Evolutionary conservation across 2,113 vertebrate species (phyloP), one percentile per base, ranked within the genome.

Genomic region (Choloepus hoffmanni): DNA sequence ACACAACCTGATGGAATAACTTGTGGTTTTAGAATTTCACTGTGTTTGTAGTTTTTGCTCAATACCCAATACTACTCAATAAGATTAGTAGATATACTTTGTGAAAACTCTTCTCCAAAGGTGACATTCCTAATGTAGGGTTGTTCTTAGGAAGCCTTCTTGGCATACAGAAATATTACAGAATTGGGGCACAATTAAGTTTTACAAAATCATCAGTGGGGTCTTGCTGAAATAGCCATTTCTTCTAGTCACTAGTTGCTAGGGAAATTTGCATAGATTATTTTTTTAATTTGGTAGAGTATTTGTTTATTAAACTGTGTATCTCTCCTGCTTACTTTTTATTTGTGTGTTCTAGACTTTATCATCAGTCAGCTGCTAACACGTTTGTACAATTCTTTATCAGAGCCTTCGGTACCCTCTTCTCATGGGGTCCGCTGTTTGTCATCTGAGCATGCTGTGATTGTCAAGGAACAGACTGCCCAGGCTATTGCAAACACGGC

Each of bases 401-500:
- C 97, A 98, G 98, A 98, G 23, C 83, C 90, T 0, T 2, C 95
- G 0, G 36, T 55, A 0, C 21, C 30, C 23, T 77, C 97, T 0
- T 96, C 97, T 48, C 98, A 96, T 5, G 95, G 89, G 6, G 24
- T 10, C 16, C 97, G 95, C 53, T 97, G 98, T 0, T 74, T 98
- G 87, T 98, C 99, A 1, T 98, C 98, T 0, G 98, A 99, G 60
- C 98, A 98, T 0, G 98, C 98, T 36, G 96, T 95, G 85, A 98
- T 98, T 0, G 97, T 96, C 26, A 98, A 98, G 98, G 98, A 99
- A 60, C 98, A 98, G 97, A 98, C 99, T 0, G 98, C 98, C 65
- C 98, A 98, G 96, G 98, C 98, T 15, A 98, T 99, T 0, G 98
- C 98, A 0, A 98, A 99, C 95, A 98, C 98, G 0, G 98, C 98